Conservation (phyloP, 2,113 vertebrate species). For the Lipophrys pholis region DNA sequence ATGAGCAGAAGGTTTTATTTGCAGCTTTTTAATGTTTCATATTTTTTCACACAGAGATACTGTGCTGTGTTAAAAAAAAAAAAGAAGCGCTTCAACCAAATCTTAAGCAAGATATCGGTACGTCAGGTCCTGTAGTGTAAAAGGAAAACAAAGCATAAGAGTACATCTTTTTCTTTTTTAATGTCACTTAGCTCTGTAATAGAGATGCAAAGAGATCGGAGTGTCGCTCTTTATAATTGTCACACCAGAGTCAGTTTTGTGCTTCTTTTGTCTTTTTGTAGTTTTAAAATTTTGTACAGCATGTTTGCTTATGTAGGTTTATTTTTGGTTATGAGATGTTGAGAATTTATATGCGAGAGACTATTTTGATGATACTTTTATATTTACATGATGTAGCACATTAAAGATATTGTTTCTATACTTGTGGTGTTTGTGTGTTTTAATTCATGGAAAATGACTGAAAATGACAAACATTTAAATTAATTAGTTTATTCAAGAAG, state of each 20-base stretch:
- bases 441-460: neutral
- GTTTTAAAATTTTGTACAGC: constrained; percentile 63
- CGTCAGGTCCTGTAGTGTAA: constrained; percentile 44
- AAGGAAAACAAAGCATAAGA: constrained; percentile 6
- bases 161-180: constrained; percentile 43
- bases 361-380: constrained; percentile 85
- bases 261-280: constrained; percentile 38
- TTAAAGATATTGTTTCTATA: constrained; percentile 82
- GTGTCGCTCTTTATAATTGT: neutral
- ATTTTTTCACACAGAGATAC: constrained; percentile 29
- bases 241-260: constrained; percentile 24
- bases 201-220: constrained; percentile 52
- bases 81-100: constrained; percentile 48
- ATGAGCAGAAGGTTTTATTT: neutral
- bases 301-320: constrained; percentile 71
- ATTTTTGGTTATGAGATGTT: constrained; percentile 73
- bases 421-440: neutral
- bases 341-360: constrained; percentile 83
- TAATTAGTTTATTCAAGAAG: too few species aligned
- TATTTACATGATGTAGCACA: constrained; percentile 79
- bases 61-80: neutral
- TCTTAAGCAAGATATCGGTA: constrained; percentile 37
- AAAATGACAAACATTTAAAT: neutral
- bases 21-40: neutral
- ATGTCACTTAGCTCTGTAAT: constrained; percentile 53